Evolutionary conservation across 2,888 invertebrate species (phyloP), one percentile per base, ranked within the genome.

Genomic region (Papilio protenor): DNA sequence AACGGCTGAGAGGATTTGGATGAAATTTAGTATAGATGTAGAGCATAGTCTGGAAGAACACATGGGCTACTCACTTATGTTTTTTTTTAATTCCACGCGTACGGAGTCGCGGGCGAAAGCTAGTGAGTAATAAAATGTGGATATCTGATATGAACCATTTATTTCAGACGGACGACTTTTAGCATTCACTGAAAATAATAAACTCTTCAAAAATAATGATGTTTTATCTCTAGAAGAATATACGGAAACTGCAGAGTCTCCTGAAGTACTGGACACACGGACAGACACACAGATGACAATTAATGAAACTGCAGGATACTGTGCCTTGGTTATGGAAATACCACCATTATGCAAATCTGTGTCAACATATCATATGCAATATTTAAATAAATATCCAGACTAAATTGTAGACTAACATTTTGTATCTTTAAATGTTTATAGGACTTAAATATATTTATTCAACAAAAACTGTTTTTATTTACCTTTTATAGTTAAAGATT

Each of bases 241-340:
- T 73, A 83, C 21, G 1, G 86, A 81, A 10, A 75, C 79, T 1
- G 81, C 82, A 2, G 84, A 85, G 4, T 81, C 77, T 16, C 86
- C 88, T 0, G 84, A 80, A 69, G 76, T 89, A 0, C 21, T 92
- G 0, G 89, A 87, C 85, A 82, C 85, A 12, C 78, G 87, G 1
- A 77, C 81, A 0, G 83, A 87, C 0, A 80, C 84, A 0, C 76
- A 80, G 0, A 81, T 89, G 55, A 87, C 85, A 66, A 83, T 93
- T 0, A 92, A 92, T 74, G 90, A 92, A 23, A 89, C 88, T 0
- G 88, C 91, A 2, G 93, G 94, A 0, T 87, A 87, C 1, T 90
- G 90, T 76, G 77, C 86, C 0, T 71, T 94, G 2, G 86, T 90
- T 0, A 81, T 89, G 82, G 69, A 80, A 0, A 81, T 85, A 18